Percentiles rank a stretch among this genome's conserved stretches.
phyloP scores from a whole-genome alignment of 2,797 vertebrate genomes.

The Chelon auratus region DNA sequence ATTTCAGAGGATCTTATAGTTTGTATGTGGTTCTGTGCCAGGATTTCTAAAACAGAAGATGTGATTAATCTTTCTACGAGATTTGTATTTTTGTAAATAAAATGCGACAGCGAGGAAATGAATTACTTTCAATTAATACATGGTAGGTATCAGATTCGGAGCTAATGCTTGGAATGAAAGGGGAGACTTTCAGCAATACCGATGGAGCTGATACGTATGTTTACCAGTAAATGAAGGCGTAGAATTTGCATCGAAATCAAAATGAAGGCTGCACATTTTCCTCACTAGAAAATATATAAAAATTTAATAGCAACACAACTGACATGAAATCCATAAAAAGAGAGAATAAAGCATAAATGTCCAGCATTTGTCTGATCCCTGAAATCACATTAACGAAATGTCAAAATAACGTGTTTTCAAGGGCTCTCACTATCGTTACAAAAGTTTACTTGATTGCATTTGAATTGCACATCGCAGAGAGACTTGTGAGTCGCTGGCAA shows the following conservation, averaged over 20 bases:
- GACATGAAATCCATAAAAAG: slow-evolving; percentile 4
- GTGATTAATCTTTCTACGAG: neutral
- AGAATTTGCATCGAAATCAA: neutral
- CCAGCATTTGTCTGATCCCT: neutral
- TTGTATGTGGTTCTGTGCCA: neutral
- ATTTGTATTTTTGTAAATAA: neutral
- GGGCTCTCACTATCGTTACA: neutral
- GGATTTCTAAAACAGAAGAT: neutral
- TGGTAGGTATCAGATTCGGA: neutral
- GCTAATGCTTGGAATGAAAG: neutral
- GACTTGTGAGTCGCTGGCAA: neutral
- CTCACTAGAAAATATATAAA: slow-evolving; percentile 3
- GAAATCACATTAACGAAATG: slow-evolving; percentile 6
- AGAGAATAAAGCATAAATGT: neutral
- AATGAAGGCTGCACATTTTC: neutral
- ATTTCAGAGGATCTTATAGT: slow-evolving; percentile 11
- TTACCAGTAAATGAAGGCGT: neutral
- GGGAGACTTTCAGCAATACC: neutral
- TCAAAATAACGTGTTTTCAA: neutral
- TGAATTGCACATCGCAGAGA: neutral
- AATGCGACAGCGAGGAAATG: neutral
- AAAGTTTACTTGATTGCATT: slow-evolving; percentile 30
- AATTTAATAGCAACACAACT: slow-evolving; percentile 2
- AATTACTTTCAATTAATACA: neutral
- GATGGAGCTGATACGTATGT: neutral